Conservation (phyloP, 2,797 vertebrate species). For the Sciaenops ocellatus region DNA sequence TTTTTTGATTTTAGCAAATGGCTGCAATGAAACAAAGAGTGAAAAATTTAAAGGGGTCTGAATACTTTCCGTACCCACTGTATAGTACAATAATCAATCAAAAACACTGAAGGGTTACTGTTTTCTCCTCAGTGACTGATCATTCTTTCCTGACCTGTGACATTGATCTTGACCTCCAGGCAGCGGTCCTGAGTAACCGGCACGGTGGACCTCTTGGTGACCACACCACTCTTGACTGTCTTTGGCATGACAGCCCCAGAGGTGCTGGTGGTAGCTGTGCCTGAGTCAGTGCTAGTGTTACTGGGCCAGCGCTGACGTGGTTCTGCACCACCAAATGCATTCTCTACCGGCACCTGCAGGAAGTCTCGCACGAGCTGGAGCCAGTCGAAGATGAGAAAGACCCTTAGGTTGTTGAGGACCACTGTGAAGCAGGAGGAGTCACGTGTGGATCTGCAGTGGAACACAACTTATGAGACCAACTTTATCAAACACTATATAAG, state of each 20-base stretch:
- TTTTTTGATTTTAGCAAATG: too few relatives aligned
- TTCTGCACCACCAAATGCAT: slow-evolving; percentile 36
- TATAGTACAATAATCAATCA: too few relatives aligned
- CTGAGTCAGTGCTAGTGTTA: slow-evolving; percentile 69
- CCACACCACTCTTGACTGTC: slow-evolving; percentile 94
- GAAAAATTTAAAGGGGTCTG: too few relatives aligned
- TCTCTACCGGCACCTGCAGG: slow-evolving; percentile 87
- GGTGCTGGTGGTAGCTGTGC: not conserved
- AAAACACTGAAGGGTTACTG: not conserved
- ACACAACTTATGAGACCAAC: not conserved
- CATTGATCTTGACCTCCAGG: slow-evolving; percentile 95
- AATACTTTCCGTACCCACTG: too few relatives aligned
- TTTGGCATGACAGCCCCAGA: slow-evolving; percentile 87
- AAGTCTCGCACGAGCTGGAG: slow-evolving; percentile 92
- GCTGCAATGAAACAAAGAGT: too few relatives aligned
- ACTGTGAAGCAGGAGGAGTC: slow-evolving; percentile 96
- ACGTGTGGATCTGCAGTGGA: slow-evolving; percentile 88
- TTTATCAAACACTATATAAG: not conserved
- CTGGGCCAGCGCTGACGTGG: slow-evolving; percentile 75
- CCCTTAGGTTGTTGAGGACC: slow-evolving; percentile 96
- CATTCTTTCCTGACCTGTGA: slow-evolving; percentile 88
- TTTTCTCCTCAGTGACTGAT: not conserved
- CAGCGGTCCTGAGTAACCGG: slow-evolving; percentile 88
- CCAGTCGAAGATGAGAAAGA: slow-evolving; percentile 99
- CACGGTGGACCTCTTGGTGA: slow-evolving; percentile 95